Conservation (phyloP, 2,797 vertebrate genomes). For the Notolabrus celidotus region DNA sequence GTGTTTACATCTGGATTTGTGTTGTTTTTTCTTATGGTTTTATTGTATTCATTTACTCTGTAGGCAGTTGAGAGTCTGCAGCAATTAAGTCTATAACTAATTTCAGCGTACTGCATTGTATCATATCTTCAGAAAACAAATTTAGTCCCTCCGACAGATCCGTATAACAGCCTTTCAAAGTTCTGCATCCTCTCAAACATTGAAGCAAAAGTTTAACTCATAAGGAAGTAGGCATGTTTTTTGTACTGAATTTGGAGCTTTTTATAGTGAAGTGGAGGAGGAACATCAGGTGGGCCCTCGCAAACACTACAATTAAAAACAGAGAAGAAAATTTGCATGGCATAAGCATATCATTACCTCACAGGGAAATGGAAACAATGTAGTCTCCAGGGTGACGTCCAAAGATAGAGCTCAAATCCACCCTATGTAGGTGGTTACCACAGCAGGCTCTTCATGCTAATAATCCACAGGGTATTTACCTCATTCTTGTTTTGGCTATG, state of each 20-base stretch:
- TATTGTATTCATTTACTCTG: too few relatives aligned
- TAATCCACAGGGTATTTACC: conserved; percentile 55
- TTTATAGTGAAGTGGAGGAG: conserved; percentile 70
- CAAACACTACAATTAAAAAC: conserved; percentile 80
- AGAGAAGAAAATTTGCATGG: conserved; percentile 69
- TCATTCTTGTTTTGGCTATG: conserved; percentile 10
- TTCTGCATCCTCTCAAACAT: conserved; percentile 34
- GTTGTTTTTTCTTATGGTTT: too few relatives aligned
- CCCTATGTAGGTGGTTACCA: conserved; percentile 66
- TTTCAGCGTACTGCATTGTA: too few relatives aligned
- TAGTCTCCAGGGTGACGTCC: conserved; percentile 67
- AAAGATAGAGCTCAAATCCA: conserved; percentile 76
- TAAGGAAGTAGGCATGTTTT: conserved; percentile 48
- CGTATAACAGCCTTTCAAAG: conserved; percentile 17
- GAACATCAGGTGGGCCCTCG: conserved; percentile 72
- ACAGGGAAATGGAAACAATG: conserved; percentile 75
- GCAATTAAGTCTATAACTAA: too few relatives aligned
- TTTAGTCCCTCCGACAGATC: too few relatives aligned
- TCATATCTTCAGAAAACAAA: too few relatives aligned
- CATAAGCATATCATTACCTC: conserved; percentile 79
- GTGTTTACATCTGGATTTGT: too few relatives aligned
- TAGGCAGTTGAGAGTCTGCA: too few relatives aligned
- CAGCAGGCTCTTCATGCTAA: conserved; percentile 52
- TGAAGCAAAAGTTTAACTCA: conserved; percentile 34
- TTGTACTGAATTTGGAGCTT: conserved; percentile 52